Base-by-base conservation (phyloP, 1,140 invertebrate genomes). In the Lepidurus couesii region DNA sequence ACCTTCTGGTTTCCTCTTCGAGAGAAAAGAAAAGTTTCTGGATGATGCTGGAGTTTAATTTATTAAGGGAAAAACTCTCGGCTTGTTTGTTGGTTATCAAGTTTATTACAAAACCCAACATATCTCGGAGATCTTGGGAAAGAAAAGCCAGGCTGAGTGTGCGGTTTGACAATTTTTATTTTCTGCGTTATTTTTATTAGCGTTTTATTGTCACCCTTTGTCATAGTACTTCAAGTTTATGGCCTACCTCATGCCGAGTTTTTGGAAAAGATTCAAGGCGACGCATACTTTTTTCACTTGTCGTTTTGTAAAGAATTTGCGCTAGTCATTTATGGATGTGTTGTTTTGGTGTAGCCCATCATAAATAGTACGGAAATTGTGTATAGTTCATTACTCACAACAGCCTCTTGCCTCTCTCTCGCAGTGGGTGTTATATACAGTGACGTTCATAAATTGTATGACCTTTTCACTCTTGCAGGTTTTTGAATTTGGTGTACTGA, bases 341-440 rank as follows among this genome's bases (percentile, higher is more conserved):
- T 65, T 65, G 21, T 65, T 65, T 65, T 65, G 53, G 53, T 65
- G 53, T 65, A 65, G 53, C 53, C 53, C 53, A 65, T 65, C 53
- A 65, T 65, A 65, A 65, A 65, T 65, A 65, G 53, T 65, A 65
- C 53, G 53, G 53, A 65, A 65, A 65, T 65, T n/a, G 53, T 65
- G 53, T 65, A 65, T 65, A 65, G 53, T 65, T 65, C 53, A 21
- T 65, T 65, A 65, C 21, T 7, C 13, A 65, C 53, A 65, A n/a
- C n/a, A 16, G 21, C 53, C 53, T 65, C 53, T 65, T 65, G 53
- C 16, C 53, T 65, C 13, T 11, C 53, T 65, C 13, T 11, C n/a
- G 53, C 53, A 65, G 53, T 65, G 53, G 53, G 53, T 65, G 53
- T 65, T 21, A 13, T 65, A n/a, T 65, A 65, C 53, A 65, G 53